A percentile compares a stretch with the other conserved stretches of the same genome.
phyloP scores from a whole-genome alignment of 2,888 invertebrate genomes.

The Brachynemurus nebulosus region DNA sequence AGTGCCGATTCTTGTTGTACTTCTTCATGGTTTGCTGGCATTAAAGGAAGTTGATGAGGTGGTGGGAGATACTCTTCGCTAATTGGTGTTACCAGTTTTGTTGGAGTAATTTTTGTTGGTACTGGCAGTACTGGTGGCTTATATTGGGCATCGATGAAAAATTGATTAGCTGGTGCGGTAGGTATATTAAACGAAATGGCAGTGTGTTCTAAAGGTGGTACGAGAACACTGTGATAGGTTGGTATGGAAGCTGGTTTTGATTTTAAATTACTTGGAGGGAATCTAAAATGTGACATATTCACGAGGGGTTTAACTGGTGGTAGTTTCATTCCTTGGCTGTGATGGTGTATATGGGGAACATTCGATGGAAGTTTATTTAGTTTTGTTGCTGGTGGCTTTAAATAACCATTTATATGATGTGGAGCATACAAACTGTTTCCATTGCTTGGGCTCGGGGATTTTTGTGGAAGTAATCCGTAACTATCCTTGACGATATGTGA shows the following conservation, averaged over 20 bases:
- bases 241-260: too few relatives aligned
- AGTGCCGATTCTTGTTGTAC: constrained; percentile 3
- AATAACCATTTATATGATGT: constrained; percentile 23
- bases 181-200: constrained; percentile 10
- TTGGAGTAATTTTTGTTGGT: constrained; percentile 26
- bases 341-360: constrained; percentile 19
- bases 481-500: constrained; percentile 24
- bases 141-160: constrained; percentile 27
- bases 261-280: too few relatives aligned
- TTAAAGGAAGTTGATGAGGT: constrained; percentile 21
- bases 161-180: constrained; percentile 10
- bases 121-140: constrained; percentile 30
- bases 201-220: constrained; percentile 17
- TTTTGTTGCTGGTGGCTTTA: constrained; percentile 18
- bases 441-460: neutral
- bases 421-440: constrained; percentile 5
- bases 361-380: constrained; percentile 11
- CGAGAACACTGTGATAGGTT: constrained; percentile 19
- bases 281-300: too few relatives aligned
- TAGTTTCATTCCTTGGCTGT: too few relatives aligned
- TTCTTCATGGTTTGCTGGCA: constrained; percentile 20
- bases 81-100: constrained; percentile 15
- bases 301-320: too few relatives aligned
- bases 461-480: constrained; percentile 28
- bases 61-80: constrained; percentile 21